Evolutionary conservation across 2,113 vertebrate species (phyloP), one percentile per base, ranked within the genome.

Genomic region (Spea bombifrons): DNA sequence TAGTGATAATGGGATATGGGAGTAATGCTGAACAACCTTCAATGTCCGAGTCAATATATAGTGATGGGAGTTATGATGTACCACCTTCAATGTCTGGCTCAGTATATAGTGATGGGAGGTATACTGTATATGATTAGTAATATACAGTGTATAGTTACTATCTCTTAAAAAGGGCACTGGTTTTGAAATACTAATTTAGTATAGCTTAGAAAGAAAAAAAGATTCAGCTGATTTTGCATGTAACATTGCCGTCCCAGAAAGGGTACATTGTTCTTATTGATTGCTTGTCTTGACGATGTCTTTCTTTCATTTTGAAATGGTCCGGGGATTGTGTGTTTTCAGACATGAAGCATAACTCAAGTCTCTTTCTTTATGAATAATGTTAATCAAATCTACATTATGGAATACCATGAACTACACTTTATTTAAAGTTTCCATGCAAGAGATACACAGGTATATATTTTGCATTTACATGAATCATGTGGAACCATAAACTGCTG

Each of bases 231-330:
- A 4, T 64, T 17, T 30, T 64, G 61, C 7, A 64, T 64, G 61
- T 64, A 7, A 7, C 12, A 12, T 53, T 53, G 52, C 52, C n/a
- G n/a, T n/a, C n/a, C n/a, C n/a, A n/a, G n/a, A n/a, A n/a, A 7
- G 4, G 5, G 61, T 64, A 13, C 61, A 64, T 17, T 64, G 61
- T 64, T 64, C 61, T 64, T 5, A 64, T 64, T 64, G 61, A 64
- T 64, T 64, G 61, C n/a, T 17, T 64, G 3, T 64, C 61, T 64
- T 64, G 61, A 64, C 30, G 61, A 9, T 16, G 16, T 30, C 30
- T 64, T 3, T 64, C n/a, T 64, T 64, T 64, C 61, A 64, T 64
- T 30, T 64, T 13, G 5, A 64, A 64, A 64, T 64, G n/a, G 61
- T 17, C 13, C 7, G 30, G 17, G 8, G 52, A 7, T 53, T 7